phyloP scores from a whole-genome alignment of 2,888 invertebrate species.

The Eulithis testata region DNA sequence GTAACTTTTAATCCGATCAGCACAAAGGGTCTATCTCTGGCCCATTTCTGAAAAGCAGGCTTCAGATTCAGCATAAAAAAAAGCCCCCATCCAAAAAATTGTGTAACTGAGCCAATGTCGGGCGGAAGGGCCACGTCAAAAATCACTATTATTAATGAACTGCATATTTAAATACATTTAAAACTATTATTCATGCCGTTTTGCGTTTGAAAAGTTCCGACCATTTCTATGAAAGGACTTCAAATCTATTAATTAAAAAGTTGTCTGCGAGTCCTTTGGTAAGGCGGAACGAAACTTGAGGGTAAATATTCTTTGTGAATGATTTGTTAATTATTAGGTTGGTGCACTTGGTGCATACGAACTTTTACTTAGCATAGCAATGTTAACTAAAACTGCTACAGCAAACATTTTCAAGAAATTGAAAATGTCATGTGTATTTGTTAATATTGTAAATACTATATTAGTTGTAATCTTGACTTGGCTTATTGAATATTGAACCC shows the following conservation, averaged over 20 bases:
- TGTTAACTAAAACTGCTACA: too few species aligned
- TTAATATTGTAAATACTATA: too few species aligned
- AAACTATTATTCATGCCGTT: slow-evolving; percentile 85
- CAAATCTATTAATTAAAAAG: slow-evolving; percentile 74
- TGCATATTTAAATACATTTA: slow-evolving; percentile 84
- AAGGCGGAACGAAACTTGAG: slow-evolving; percentile 59
- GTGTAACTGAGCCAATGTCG: slow-evolving; percentile 75
- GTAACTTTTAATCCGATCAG: too few species aligned
- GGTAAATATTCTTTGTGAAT: slow-evolving; percentile 65
- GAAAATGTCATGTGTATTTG: too few species aligned
- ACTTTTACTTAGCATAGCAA: too few species aligned
- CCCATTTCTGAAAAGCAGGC: background rate
- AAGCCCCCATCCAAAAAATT: slow-evolving; percentile 63
- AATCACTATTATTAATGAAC: slow-evolving; percentile 84
- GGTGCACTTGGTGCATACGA: background rate
- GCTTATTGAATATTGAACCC: too few species aligned
- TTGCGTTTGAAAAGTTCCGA: slow-evolving; percentile 80
- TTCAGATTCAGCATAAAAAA: slow-evolving; percentile 35
- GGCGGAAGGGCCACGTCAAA: slow-evolving; percentile 83
- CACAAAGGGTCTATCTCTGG: background rate
- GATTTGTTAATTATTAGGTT: slow-evolving; percentile 44
- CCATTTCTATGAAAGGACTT: slow-evolving; percentile 75
- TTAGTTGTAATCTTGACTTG: too few species aligned
- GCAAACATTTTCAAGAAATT: too few species aligned
- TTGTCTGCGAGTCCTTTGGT: slow-evolving; percentile 64